Evolutionary conservation across 2,113 vertebrate species (phyloP).

Genomic region (Dryoscopus gambensis): DNA sequence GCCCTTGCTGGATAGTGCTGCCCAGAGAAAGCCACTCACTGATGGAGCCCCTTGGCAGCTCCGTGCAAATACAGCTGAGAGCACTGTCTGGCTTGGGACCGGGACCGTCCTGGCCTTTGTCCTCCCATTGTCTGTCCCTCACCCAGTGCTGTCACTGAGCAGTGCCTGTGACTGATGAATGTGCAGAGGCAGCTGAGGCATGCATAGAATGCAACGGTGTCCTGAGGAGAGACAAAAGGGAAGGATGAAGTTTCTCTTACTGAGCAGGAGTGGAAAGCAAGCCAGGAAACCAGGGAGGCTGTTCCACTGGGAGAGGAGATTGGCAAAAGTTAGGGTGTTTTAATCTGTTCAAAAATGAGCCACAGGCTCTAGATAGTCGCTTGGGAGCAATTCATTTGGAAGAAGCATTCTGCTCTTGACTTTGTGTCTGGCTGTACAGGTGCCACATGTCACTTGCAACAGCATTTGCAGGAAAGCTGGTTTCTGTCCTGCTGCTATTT

Average conservation of each 20-base stretch:
- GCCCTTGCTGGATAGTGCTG: background rate
- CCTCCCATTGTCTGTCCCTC: background rate
- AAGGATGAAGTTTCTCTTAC: background rate
- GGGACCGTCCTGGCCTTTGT: background rate
- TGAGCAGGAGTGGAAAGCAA: background rate
- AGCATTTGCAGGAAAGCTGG: background rate
- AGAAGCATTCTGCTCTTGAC: background rate
- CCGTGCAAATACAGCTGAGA: background rate
- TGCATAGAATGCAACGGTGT: background rate
- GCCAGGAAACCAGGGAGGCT: background rate
- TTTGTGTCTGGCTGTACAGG: background rate
- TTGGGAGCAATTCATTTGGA: background rate
- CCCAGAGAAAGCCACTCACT: background rate
- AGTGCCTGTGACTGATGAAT: background rate
- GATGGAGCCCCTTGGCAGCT: background rate
- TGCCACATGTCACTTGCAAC: background rate
- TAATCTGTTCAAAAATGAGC: background rate
- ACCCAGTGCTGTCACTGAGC: background rate
- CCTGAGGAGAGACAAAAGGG: background rate
- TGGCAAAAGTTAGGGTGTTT: background rate
- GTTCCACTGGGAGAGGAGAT: background rate
- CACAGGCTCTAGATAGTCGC: background rate
- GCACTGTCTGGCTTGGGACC: background rate
- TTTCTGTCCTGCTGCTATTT: constrained; percentile 3
- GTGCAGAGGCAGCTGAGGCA: background rate